These are phyloP conservation scores for Psilanteris sp. DNA, from an alignment of 1,140 invertebrate species.

Conservation along the genomic window DNA sequence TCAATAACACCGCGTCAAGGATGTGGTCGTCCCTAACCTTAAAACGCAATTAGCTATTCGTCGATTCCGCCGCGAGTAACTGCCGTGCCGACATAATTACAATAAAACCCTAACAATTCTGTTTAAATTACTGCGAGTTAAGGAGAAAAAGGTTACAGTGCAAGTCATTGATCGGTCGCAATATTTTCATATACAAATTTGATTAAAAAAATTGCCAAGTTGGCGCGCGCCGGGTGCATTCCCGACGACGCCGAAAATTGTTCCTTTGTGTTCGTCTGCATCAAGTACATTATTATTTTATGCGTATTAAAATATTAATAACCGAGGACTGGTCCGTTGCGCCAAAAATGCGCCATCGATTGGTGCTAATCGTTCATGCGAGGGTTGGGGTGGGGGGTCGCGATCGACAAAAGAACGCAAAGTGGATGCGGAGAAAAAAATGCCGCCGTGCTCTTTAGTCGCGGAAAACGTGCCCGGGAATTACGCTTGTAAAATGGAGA, in stretches of 20 bases:
- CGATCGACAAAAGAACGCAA: conserved; percentile 58
- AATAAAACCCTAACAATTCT: conserved; percentile 10
- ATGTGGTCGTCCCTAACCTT: too few species aligned
- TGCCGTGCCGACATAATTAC: conserved; percentile 38
- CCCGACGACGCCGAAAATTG: conserved; percentile 32
- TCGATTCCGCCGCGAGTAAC: too few species aligned
- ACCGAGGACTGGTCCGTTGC: conserved; percentile 8
- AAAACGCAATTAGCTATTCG: too few species aligned
- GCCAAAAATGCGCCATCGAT: conserved; percentile 62
- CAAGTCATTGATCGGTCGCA: conserved; percentile 2
- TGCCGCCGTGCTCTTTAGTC: conserved; percentile 29
- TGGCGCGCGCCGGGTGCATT: conserved; percentile 43
- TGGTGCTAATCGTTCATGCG: conserved; percentile 43
- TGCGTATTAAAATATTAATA: conserved; percentile 65
- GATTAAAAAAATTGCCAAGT: conserved; percentile 53
- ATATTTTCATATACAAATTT: conserved; percentile 58
- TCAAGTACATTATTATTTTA: conserved; percentile 61
- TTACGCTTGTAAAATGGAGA: conserved; percentile 63
- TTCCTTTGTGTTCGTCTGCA: conserved; percentile 51
- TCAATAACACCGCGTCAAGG: too few species aligned
- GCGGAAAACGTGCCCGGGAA: conserved; percentile 33
- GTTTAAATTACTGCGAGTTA: conserved; percentile 22
- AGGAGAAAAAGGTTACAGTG: conserved; percentile 5
- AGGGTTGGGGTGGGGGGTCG: conserved; percentile 37
- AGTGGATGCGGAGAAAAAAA: too few species aligned